A percentile compares a stretch with the other conserved stretches of the same genome.
Evolutionary conservation across 2,888 invertebrate species (phyloP).

Genomic region (Phyllotreta striolata): DNA sequence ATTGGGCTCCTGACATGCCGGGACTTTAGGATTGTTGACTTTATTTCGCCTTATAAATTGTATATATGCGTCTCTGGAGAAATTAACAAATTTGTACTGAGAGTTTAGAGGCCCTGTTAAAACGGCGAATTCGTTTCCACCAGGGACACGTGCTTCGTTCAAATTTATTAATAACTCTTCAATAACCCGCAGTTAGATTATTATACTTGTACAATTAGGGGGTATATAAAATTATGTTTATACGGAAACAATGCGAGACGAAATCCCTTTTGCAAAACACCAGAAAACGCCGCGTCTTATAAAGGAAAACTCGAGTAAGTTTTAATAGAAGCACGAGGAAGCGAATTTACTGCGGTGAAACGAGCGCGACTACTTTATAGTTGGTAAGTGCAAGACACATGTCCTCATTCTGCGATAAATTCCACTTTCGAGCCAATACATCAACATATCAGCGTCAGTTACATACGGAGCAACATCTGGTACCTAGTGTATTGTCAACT

Average conservation of each 20-base stretch:
- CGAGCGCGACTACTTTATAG: slow-evolving; percentile 24
- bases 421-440: slow-evolving; percentile 30
- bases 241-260: slow-evolving; percentile 10
- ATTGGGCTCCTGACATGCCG: background rate
- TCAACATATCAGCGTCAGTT: slow-evolving; percentile 38
- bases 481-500: slow-evolving; percentile 21
- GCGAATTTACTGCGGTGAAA: slow-evolving; percentile 22
- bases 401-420: slow-evolving; percentile 34
- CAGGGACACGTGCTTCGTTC: no score
- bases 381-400: slow-evolving; percentile 27
- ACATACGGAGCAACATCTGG: slow-evolving; percentile 32
- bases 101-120: no score
- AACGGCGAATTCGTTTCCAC: no score
- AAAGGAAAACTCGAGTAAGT: slow-evolving; percentile 14
- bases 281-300: slow-evolving; percentile 5
- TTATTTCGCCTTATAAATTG: no score
- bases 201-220: background rate
- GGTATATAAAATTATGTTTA: slow-evolving; percentile 6
- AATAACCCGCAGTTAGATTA: no score
- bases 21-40: slow-evolving; percentile 7
- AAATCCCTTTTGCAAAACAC: slow-evolving; percentile 20
- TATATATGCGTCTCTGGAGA: no score
- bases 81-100: no score
- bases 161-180: no score
- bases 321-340: slow-evolving; percentile 23